These are phyloP conservation scores for Drosophila austrosaltans DNA, from an alignment of 2,888 invertebrate species.

Conservation along the genomic window DNA sequence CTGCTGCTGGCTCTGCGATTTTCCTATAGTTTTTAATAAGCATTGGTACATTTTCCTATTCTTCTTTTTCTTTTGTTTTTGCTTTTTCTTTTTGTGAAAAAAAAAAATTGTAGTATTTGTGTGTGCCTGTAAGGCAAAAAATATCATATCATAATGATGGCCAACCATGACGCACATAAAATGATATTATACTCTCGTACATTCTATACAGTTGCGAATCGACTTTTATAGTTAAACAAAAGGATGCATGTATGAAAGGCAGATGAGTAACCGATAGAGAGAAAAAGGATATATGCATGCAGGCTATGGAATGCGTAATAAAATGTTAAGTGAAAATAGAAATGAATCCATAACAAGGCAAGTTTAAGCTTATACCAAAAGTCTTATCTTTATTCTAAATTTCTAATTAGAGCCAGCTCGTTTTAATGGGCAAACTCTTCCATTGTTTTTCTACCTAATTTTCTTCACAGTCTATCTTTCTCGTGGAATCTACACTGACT, in stretches of 20 bases:
- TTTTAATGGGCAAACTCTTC: too few relatives aligned
- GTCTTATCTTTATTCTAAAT: too few relatives aligned
- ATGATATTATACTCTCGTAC: slow-evolving; percentile 16
- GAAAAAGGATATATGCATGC: slow-evolving; percentile 21
- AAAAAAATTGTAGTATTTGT: slow-evolving; percentile 51
- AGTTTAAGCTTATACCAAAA: too few relatives aligned
- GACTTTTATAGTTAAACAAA: slow-evolving; percentile 62
- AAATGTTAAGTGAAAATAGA: slow-evolving; percentile 47
- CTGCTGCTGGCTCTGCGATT: slow-evolving; percentile 60
- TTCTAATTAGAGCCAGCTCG: too few relatives aligned
- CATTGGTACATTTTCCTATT: slow-evolving; percentile 51
- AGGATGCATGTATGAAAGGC: slow-evolving; percentile 27
- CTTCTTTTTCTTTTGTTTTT: not conserved
- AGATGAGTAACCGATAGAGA: slow-evolving; percentile 43
- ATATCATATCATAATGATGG: slow-evolving; percentile 39
- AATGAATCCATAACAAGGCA: not conserved
- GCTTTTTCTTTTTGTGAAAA: slow-evolving; percentile 18
- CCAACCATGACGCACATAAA: slow-evolving; percentile 38
- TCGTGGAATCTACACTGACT: too few relatives aligned
- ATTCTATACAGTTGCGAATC: slow-evolving; percentile 33
- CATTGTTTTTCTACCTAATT: too few relatives aligned
- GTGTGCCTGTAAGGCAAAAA: slow-evolving; percentile 8
- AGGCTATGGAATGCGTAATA: slow-evolving; percentile 49
- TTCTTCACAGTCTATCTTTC: too few relatives aligned
- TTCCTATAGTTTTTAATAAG: slow-evolving; percentile 75